Conservation (phyloP, 2,113 vertebrate genomes). For the Dipodomys merriami region DNA sequence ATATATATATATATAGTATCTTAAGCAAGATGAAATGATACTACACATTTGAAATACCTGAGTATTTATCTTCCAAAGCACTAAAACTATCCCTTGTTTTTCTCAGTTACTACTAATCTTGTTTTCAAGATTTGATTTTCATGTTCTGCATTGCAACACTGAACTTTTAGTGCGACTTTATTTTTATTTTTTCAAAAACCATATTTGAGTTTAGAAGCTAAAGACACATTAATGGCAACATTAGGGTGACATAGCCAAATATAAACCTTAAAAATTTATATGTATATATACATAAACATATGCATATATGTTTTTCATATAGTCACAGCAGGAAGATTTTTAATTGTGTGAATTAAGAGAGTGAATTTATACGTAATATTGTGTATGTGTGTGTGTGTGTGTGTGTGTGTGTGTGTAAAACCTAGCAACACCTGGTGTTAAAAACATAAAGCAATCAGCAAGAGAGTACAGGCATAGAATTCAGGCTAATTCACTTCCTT, state of each 20-base stretch:
- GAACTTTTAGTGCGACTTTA: slow-evolving; percentile 12
- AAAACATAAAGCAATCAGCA: slow-evolving; percentile 10
- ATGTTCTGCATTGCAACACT: not conserved
- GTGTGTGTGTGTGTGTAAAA: too few species aligned
- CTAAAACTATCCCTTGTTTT: not conserved
- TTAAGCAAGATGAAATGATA: not conserved
- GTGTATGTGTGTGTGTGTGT: too few species aligned
- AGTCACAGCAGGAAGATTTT: not conserved
- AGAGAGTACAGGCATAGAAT: slow-evolving; percentile 14
- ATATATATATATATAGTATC: too few species aligned
- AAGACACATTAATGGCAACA: not conserved
- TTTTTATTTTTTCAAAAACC: not conserved
- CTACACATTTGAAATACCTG: slow-evolving; percentile 6
- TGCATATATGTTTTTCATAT: not conserved
- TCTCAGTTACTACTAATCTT: not conserved
- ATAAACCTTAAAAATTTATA: not conserved
- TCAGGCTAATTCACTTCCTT: slow-evolving; percentile 36
- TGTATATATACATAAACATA: too few species aligned
- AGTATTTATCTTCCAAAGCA: rapidly evolving
- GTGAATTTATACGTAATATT: not conserved
- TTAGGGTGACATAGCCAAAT: not conserved
- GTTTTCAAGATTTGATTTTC: not conserved
- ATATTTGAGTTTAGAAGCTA: not conserved
- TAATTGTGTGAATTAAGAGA: slow-evolving; percentile 38
- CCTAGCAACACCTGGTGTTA: not conserved